Conservation (phyloP, 2,797 vertebrate species). For the Cynopterus sphinx region DNA sequence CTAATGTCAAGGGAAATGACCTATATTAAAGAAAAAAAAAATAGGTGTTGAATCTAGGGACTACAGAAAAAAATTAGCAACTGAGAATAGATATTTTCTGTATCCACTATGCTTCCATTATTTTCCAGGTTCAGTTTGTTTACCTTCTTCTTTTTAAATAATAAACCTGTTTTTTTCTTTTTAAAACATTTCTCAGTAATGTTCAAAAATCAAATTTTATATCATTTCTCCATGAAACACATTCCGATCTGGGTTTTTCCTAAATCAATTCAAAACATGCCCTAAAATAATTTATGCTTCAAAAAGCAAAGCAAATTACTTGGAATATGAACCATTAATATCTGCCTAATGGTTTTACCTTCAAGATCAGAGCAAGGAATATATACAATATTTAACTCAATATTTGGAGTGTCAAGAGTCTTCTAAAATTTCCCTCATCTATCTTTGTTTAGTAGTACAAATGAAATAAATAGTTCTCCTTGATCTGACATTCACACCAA, state of each 20-base stretch:
- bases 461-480: not conserved
- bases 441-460: not conserved
- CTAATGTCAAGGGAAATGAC: not conserved
- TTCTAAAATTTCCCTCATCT: not conserved
- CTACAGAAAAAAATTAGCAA: not conserved
- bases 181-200: not conserved
- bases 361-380: not conserved
- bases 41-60: not conserved
- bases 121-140: not conserved
- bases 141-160: not conserved
- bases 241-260: not conserved
- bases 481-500: not conserved
- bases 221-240: not conserved
- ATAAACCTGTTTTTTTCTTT: not conserved
- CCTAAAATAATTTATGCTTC: not conserved
- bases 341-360: not conserved
- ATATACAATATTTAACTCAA: not conserved
- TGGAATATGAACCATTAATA: not conserved
- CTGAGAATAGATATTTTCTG: not conserved
- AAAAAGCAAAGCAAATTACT: not conserved
- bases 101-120: not conserved
- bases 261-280: not conserved
- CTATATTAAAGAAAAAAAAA: not conserved
- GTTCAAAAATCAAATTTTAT: not conserved
- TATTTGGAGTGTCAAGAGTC: not conserved